These are phyloP conservation scores for Acridotheres tristis DNA, from an alignment of 2,797 vertebrate species.

Conservation along the genomic window DNA sequence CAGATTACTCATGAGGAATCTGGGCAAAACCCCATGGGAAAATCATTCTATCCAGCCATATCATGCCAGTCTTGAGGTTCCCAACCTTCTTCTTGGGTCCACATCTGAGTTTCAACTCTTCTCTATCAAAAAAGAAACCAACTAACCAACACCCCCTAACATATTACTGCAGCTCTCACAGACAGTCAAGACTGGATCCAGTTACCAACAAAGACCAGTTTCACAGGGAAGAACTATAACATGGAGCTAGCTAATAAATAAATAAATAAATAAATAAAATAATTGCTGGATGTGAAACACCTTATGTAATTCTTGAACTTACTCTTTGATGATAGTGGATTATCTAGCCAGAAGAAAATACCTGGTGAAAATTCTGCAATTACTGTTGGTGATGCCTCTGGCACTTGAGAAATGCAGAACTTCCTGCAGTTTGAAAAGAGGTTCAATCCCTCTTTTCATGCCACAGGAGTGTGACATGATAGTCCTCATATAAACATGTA, in stretches of 20 bases:
- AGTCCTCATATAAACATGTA: neutral
- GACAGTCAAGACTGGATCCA: neutral
- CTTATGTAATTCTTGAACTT: neutral
- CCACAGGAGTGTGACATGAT: neutral
- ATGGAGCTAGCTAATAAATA: neutral
- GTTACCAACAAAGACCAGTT: neutral
- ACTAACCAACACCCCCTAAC: rapidly evolving
- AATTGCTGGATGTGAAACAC: neutral
- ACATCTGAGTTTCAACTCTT: neutral
- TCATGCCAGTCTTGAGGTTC: neutral
- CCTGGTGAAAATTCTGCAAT: neutral
- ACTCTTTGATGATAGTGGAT: neutral
- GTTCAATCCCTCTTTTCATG: neutral
- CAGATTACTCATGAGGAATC: neutral
- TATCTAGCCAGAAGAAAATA: neutral
- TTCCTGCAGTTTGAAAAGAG: neutral
- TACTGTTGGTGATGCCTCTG: neutral
- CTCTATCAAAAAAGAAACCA: neutral
- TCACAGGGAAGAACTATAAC: neutral
- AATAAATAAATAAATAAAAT: neutral
- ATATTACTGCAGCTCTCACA: neutral
- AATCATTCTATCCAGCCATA: neutral
- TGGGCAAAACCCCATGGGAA: neutral
- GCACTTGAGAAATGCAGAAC: neutral
- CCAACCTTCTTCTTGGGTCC: neutral